Evolutionary conservation across 2,888 invertebrate species (phyloP).

Genomic region (Archips crataeganus): DNA sequence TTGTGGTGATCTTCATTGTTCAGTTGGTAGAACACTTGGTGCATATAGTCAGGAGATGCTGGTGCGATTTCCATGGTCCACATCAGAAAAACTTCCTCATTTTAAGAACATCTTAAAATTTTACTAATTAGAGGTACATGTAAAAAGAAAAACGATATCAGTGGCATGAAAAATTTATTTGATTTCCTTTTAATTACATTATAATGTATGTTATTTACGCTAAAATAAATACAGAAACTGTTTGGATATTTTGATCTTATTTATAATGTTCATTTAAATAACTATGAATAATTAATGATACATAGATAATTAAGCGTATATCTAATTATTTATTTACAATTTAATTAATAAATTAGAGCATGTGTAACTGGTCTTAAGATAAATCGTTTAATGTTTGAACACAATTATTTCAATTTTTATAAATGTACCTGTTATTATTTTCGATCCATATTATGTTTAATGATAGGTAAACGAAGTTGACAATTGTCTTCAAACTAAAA

Average conservation of each 20-base stretch:
- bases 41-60: too few species aligned
- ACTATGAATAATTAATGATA: conserved; percentile 72
- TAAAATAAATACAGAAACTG: conserved; percentile 85
- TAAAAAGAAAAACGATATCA: conserved; percentile 59
- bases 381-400: conserved; percentile 31
- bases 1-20: too few species aligned
- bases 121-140: neutral
- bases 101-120: too few species aligned
- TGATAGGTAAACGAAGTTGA: neutral
- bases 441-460: neutral
- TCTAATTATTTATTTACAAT: conserved; percentile 81
- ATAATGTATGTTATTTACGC: conserved; percentile 67
- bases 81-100: too few species aligned
- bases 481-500: neutral
- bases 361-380: conserved; percentile 28
- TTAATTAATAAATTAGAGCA: conserved; percentile 70
- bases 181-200: conserved; percentile 82
- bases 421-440: neutral
- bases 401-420: conserved; percentile 28
- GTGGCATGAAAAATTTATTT: conserved; percentile 85
- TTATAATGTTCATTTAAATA: conserved; percentile 78
- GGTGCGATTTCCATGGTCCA: too few species aligned
- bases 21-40: too few species aligned
- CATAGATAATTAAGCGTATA: conserved; percentile 69
- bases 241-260: conserved; percentile 76